Evolutionary conservation across 1,140 invertebrate species (phyloP).

Genomic region (Ceratosolen solmsi): DNA sequence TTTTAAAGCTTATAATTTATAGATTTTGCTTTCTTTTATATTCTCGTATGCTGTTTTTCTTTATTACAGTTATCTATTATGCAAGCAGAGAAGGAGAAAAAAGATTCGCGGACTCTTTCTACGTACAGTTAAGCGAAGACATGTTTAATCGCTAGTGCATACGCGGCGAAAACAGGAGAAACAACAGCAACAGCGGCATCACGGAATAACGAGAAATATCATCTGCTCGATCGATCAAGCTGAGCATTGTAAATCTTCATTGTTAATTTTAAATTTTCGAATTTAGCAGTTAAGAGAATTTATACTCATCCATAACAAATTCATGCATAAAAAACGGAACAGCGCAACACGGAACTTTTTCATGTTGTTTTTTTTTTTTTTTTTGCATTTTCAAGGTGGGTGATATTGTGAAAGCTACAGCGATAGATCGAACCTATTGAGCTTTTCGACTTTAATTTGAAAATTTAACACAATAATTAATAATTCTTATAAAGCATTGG

Average conservation of each 20-base stretch:
- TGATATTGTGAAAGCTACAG: too few species aligned
- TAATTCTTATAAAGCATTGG: too few species aligned
- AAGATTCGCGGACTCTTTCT: background rate
- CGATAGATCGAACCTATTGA: too few species aligned
- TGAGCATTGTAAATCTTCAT: slow-evolving; percentile 37
- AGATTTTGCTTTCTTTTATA: background rate
- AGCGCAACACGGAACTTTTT: too few species aligned
- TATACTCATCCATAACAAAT: background rate
- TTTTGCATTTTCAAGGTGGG: too few species aligned
- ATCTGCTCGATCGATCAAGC: background rate
- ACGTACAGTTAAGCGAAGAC: slow-evolving; percentile 13
- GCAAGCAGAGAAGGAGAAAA: too few species aligned
- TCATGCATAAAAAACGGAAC: too few species aligned
- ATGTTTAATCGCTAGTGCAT: slow-evolving; percentile 20
- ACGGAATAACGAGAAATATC: slow-evolving; percentile 14
- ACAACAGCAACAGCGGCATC: background rate
- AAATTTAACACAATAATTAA: too few species aligned
- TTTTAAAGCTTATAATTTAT: background rate
- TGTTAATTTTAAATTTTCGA: slow-evolving; percentile 28
- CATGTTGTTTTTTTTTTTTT: too few species aligned
- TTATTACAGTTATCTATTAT: slow-evolving; percentile 15
- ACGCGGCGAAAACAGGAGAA: background rate
- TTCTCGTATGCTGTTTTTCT: background rate
- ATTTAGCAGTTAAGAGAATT: slow-evolving; percentile 20
- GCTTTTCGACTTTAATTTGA: too few species aligned